Evolutionary conservation across 2,797 vertebrate species (phyloP).

Genomic region (Sebastes oblongus): DNA sequence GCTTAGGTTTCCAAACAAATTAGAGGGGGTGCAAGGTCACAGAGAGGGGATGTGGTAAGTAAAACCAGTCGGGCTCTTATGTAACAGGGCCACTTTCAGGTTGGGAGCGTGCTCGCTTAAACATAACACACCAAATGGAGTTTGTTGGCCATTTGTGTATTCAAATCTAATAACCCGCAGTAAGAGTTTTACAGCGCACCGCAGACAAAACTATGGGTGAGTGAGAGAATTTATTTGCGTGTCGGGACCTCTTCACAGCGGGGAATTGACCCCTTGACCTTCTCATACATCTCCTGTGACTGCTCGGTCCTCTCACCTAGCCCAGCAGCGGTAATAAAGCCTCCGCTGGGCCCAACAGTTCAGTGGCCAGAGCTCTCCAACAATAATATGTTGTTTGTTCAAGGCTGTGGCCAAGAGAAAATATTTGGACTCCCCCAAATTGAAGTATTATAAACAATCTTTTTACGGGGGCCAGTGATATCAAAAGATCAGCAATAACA

Average conservation of each 20-base stretch:
- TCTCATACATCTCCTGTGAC: conserved; percentile 45
- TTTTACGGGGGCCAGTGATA: conserved; percentile 73
- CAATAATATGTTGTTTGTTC: conserved; percentile 82
- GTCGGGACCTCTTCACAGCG: conserved; percentile 43
- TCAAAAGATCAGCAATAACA: conserved; percentile 77
- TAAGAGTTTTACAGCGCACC: conserved; percentile 24
- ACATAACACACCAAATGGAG: conserved; percentile 37
- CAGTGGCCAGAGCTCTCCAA: conserved; percentile 72
- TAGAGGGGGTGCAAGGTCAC: conserved; percentile 61
- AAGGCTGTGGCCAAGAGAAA: conserved; percentile 77
- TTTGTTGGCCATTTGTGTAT: conserved; percentile 27
- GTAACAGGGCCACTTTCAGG: conserved; percentile 53
- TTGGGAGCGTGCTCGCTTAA: conserved; percentile 31
- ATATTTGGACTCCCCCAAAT: conserved; percentile 84
- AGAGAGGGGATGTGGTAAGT: conserved; percentile 66
- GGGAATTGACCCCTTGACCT: conserved; percentile 53
- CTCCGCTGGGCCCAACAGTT: conserved; percentile 51
- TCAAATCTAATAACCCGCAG: conserved; percentile 36
- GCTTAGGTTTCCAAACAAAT: conserved; percentile 73
- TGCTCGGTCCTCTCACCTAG: conserved; percentile 45
- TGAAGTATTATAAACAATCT: conserved; percentile 82
- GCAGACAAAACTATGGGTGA: conserved; percentile 31
- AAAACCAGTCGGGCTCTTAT: conserved; percentile 63
- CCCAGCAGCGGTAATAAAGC: conserved; percentile 61
- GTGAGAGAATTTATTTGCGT: conserved; percentile 50